Conservation (phyloP, 2,888 invertebrate species). For the Eucriotettix oculatus region DNA sequence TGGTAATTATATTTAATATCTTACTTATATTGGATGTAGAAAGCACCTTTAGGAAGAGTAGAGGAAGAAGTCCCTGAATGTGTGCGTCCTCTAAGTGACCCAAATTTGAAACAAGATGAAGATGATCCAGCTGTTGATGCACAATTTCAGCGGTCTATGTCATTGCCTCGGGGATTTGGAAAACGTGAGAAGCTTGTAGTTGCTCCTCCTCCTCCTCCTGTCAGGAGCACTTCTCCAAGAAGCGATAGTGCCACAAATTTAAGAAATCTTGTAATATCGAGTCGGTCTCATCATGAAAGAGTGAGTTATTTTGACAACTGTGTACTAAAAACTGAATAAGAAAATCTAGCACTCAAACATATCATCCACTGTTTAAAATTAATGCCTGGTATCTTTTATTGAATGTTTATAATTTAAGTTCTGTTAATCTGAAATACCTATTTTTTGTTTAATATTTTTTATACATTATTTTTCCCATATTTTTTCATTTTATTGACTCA, state of each 20-base stretch:
- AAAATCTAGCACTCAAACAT: too few species aligned
- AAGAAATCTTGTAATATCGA: constrained; percentile 24
- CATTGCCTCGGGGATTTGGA: constrained; percentile 27
- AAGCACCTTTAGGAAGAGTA: constrained; percentile 27
- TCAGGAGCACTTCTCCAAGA: constrained; percentile 13
- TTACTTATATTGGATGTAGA: neutral
- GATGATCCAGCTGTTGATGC: constrained; percentile 19
- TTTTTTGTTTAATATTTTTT: too few species aligned
- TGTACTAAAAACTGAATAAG: too few species aligned
- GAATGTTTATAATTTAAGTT: too few species aligned
- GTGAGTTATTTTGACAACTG: constrained; percentile 16
- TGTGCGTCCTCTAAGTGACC: constrained; percentile 15
- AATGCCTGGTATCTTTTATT: too few species aligned
- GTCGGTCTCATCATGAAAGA: constrained; percentile 20
- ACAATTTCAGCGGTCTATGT: constrained; percentile 28
- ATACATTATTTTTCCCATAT: too few species aligned
- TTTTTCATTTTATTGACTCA: too few species aligned
- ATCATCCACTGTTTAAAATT: too few species aligned
- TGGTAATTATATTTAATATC: too few species aligned
- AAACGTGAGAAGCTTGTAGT: constrained; percentile 20
- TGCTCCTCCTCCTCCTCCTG: constrained; percentile 21
- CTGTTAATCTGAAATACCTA: too few species aligned
- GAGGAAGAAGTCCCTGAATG: constrained; percentile 21
- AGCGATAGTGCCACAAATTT: constrained; percentile 27
- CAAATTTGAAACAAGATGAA: constrained; percentile 16